Base-by-base conservation (phyloP, 2,888 invertebrate genomes). In the Polyommatus icarus region DNA sequence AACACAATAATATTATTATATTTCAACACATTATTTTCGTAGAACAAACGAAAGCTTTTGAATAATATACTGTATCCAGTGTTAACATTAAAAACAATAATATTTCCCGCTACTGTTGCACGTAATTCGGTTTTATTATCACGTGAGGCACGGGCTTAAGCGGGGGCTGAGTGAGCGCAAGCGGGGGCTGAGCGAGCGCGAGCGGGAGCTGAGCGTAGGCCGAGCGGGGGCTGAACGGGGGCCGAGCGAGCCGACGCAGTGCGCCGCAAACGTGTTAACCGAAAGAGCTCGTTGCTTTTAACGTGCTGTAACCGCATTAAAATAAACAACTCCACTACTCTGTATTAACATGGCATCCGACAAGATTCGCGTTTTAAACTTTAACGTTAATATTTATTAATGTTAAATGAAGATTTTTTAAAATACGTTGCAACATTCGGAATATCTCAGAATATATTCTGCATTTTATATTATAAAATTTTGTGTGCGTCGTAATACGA, bases 221-320 rank as follows among this genome's bases (percentile, higher is more conserved):
- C 67, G 15, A 67, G 15, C 29, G 67, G 67, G 29, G 67, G 29
- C 67, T 6, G 29, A 29, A 12, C 50, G 50, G 50, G 50, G 54
- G 15, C 67, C 29, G 29, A 15, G 29, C 15, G 15, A 67, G 15
- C 67, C 24, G 24, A 50, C 75, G 54, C 75, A 75, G 29, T 75
- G 54, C 29, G 29, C 75, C 24, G 75, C 29, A 80, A 80, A 80
- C 80, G 80, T 81, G 82, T 80, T 82, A 81, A 82, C 81, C 72
- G 78, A 81, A 80, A 81, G 76, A 80, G 80, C 81, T 78, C 76
- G 79, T 81, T 80, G 76, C 78, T 79, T 75, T 77, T 77, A 54
- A 59, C 61, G 77, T 78, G 77, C 59, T 40, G 79, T 79, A 79
- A 79, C 79, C 78, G 50, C 76, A 79, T 80, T 78, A 81, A 81